Conservation (phyloP, 2,113 vertebrate genomes). For the Phyllopteryx taeniolatus region DNA sequence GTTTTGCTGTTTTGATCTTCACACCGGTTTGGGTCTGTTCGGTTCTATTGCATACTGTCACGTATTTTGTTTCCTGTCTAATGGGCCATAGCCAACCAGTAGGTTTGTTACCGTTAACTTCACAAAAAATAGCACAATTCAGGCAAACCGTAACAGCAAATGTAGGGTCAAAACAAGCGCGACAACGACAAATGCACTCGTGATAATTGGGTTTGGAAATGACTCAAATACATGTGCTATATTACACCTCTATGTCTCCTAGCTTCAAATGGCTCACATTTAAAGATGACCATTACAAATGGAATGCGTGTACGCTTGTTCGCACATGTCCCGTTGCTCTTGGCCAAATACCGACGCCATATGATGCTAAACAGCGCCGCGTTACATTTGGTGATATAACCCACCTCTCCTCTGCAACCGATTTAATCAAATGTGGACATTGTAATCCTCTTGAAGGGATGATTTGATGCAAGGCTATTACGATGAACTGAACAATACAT, state of each 20-base stretch:
- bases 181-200: neutral
- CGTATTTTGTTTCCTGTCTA: slow-evolving; percentile 10
- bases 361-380: neutral
- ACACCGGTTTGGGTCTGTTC: neutral
- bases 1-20: slow-evolving; percentile 14
- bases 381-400: neutral
- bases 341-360: neutral
- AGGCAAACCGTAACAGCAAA: neutral
- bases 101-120: neutral
- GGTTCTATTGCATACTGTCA: neutral
- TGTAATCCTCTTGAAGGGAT: neutral
- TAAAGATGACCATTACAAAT: neutral
- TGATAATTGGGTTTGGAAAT: no score
- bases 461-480: neutral
- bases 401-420: neutral
- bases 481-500: neutral
- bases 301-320: neutral
- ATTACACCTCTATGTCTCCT: neutral
- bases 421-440: neutral
- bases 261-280: neutral
- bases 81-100: slow-evolving; percentile 17
- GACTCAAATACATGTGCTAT: no score
- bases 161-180: neutral
- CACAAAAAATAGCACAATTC: neutral
- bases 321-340: neutral